phyloP scores from a whole-genome alignment of 2,113 vertebrate species.

The Butorides virescens region DNA sequence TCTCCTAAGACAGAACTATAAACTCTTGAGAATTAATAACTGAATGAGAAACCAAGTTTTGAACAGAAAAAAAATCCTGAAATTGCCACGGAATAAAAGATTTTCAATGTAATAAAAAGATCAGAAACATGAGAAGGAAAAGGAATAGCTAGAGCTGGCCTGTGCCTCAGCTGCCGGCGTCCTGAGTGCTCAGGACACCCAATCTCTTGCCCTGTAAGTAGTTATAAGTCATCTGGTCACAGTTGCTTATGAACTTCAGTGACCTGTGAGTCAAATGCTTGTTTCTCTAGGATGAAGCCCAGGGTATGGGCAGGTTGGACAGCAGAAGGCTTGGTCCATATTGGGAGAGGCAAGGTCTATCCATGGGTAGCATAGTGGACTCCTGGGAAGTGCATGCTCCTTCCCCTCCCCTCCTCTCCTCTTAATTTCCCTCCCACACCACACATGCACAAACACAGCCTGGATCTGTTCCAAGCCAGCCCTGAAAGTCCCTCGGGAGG shows the following conservation, averaged over 20 bases:
- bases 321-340: not conserved
- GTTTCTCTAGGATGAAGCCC: not conserved
- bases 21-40: not conserved
- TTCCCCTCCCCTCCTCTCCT: not conserved
- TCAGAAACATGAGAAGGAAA: not conserved
- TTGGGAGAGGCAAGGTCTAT: not conserved
- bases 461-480: not conserved
- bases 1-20: not conserved
- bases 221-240: not conserved
- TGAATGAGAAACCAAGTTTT: not conserved
- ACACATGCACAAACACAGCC: not conserved
- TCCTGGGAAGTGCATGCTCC: accelerated
- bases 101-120: not conserved
- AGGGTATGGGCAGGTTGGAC: not conserved
- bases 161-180: not conserved
- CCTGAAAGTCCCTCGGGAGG: not conserved
- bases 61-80: not conserved
- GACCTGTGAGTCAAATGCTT: not conserved
- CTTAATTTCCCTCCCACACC: not conserved
- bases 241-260: not conserved
- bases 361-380: not conserved
- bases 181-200: not conserved
- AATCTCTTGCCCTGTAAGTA: not conserved
- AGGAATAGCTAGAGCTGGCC: not conserved
- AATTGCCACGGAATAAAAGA: not conserved